A percentile compares a stretch with the other conserved stretches of the same genome.
phyloP scores from a whole-genome alignment of 2,113 vertebrate genomes.

The Neodon shergylaensis region DNA sequence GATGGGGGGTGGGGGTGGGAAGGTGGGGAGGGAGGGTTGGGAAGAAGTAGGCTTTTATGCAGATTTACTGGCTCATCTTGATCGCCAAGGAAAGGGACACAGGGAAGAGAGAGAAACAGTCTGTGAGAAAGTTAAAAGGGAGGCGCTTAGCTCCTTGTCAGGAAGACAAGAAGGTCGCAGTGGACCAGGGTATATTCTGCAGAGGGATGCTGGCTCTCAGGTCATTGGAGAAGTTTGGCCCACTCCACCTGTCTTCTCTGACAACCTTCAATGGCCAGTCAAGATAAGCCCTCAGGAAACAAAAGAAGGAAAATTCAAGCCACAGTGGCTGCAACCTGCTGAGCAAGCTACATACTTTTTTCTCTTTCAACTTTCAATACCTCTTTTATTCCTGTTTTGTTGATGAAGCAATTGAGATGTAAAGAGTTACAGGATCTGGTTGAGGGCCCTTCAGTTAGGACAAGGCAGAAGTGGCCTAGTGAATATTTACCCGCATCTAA shows the following conservation, averaged over 20 bases:
- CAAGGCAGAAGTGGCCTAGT: accelerated
- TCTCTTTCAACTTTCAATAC: neutral
- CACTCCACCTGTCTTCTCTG: neutral
- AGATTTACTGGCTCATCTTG: neutral
- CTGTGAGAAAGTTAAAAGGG: neutral
- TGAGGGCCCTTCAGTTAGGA: neutral
- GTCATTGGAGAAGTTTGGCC: neutral
- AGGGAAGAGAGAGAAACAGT: neutral
- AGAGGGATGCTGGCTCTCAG: neutral
- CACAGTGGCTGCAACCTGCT: accelerated
- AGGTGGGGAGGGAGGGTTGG: neutral
- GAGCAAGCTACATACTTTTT: neutral
- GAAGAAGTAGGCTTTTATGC: neutral
- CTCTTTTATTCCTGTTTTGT: neutral
- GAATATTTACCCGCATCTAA: neutral
- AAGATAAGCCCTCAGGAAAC: neutral
- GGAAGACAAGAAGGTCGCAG: neutral
- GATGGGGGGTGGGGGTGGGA: neutral
- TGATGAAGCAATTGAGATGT: neutral
- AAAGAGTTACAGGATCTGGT: neutral
- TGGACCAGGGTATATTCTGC: neutral
- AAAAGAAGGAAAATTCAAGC: neutral
- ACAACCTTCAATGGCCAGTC: neutral
- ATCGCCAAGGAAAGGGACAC: neutral
- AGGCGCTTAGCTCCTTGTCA: neutral